Evolutionary conservation across 2,888 invertebrate species (phyloP), one percentile per base, ranked within the genome.

Genomic region (Selenia dentaria): DNA sequence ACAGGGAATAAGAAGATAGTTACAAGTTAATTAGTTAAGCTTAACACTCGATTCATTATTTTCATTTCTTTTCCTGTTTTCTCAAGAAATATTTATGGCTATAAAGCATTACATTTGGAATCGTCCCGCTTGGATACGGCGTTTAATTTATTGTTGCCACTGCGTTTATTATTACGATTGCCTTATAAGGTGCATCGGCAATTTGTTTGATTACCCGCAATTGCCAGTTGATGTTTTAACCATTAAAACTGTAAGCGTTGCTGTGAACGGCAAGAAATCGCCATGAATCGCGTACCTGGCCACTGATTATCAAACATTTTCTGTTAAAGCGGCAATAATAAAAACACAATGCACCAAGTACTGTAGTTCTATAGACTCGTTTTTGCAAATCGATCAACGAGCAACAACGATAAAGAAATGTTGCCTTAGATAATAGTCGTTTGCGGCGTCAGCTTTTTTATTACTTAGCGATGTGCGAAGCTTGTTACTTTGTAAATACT

Each of bases 161-260:
- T 64, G 64, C 68, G 62, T 66, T 75, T 74, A 80, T 79, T 79
- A 79, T 79, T 79, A 71, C 79, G 70, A 79, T 84, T 86, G 80
- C 84, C 83, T 80, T 83, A 79, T 75, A 83, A 70, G 78, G 73
- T 59, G 71, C 70, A 77, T 73, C 74, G 65, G 79, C 79, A 85
- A 87, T 88, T 87, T 83, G 77, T 85, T 80, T 82, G 79, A 86
- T 82, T 83, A 73, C 81, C 67, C 64, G 73, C 82, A 83, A 83
- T 83, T 77, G 78, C 79, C 66, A 73, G 72, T 71, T 71, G 76
- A 85, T 83, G 83, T 79, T 83, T 79, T 71, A 82, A 78, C 75
- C 81, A 83, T 83, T 81, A 74, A 77, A 79, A 76, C 77, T 69
- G 70, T 76, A 79, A 81, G 73, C 72, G 31, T 31, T 63, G 70